Evolutionary conservation across 2,113 vertebrate species (phyloP).

Genomic region (Fukomys damarensis): DNA sequence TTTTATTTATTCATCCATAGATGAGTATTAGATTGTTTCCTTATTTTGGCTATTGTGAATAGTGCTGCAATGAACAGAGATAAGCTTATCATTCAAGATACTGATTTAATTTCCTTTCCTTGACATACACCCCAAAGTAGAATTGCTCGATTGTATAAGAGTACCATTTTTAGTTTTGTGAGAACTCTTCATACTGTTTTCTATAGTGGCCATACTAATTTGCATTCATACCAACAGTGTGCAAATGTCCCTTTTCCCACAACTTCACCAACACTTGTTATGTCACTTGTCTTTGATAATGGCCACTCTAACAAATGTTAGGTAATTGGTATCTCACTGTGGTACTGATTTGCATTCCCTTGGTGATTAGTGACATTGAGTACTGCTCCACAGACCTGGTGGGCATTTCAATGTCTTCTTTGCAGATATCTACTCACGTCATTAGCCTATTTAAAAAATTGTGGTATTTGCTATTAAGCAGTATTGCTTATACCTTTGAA

Average conservation of each 20-base stretch:
- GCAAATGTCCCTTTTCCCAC: neutral
- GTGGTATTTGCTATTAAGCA: neutral
- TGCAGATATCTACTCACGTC: neutral
- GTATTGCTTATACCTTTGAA: neutral
- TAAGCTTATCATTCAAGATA: neutral
- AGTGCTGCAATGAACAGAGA: neutral
- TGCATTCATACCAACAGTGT: neutral
- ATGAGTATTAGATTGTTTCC: no score
- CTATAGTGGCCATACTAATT: neutral
- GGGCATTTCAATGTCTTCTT: neutral
- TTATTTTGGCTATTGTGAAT: neutral
- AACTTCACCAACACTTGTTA: neutral
- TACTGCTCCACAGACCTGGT: neutral
- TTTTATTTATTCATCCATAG: no score
- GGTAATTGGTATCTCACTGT: neutral
- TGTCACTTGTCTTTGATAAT: neutral
- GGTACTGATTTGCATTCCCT: neutral
- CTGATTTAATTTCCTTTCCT: neutral
- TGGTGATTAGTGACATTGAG: neutral
- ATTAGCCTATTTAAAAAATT: neutral
- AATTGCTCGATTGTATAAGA: neutral
- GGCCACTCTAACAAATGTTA: neutral
- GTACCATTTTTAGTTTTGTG: neutral
- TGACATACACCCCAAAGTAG: neutral
- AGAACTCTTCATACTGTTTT: neutral